These are phyloP conservation scores for Orycteropus afer DNA, from an alignment of 2,113 vertebrate genomes.

Conservation along the genomic window DNA sequence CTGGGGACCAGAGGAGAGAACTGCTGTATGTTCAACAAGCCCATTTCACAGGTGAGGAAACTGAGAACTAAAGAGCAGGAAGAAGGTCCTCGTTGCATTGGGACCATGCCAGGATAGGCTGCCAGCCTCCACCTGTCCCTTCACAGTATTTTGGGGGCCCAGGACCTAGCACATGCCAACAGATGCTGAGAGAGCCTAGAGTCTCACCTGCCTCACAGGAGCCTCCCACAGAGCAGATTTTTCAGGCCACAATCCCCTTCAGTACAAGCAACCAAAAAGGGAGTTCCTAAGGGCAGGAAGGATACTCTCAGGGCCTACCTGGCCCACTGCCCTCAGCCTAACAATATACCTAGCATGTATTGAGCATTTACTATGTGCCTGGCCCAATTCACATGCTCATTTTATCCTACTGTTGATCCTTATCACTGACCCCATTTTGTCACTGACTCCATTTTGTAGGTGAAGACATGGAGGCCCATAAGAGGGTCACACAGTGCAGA, in stretches of 20 bases:
- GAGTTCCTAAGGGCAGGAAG: neutral
- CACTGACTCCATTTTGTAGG: neutral
- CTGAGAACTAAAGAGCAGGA: neutral
- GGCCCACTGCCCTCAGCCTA: neutral
- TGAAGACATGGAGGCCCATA: neutral
- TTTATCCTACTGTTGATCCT: neutral
- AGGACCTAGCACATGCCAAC: rapidly evolving
- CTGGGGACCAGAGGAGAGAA: neutral
- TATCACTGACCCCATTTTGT: neutral
- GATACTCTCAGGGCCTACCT: neutral
- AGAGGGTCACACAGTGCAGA: neutral
- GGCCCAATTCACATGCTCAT: neutral
- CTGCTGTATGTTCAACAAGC: rapidly evolving
- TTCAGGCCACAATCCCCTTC: neutral
- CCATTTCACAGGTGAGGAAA: neutral
- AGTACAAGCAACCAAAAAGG: neutral
- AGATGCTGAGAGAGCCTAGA: neutral
- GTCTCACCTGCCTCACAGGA: neutral
- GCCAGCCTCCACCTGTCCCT: neutral
- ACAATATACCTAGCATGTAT: neutral
- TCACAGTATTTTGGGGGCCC: neutral
- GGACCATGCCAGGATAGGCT: neutral
- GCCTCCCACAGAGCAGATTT: neutral
- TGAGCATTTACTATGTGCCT: neutral
- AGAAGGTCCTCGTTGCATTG: rapidly evolving